These are phyloP conservation scores for Glaucomys volans DNA, from an alignment of 2,113 vertebrate genomes.

Conservation along the genomic window DNA sequence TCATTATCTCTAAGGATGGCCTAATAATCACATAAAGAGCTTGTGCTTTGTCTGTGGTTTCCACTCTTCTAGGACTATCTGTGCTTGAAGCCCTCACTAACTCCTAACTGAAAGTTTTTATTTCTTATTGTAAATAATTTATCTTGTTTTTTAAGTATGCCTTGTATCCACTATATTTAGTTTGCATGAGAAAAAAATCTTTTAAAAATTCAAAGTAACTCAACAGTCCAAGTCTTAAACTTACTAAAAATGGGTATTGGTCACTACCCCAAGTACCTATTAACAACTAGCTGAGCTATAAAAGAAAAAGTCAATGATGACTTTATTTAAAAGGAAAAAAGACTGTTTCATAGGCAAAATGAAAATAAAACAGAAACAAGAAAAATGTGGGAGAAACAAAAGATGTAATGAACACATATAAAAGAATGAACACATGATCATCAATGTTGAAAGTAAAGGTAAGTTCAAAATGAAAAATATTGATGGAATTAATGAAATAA, in stretches of 20 bases:
- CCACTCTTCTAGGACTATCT: background rate
- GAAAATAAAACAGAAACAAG: background rate
- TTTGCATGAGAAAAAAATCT: background rate
- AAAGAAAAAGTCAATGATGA: background rate
- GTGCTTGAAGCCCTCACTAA: background rate
- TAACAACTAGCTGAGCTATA: background rate
- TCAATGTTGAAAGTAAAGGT: background rate
- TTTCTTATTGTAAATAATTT: background rate
- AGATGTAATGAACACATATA: background rate
- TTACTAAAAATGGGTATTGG: background rate
- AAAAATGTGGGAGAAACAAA: background rate
- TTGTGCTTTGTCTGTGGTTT: background rate
- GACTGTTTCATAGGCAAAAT: background rate
- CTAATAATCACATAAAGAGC: too few relatives aligned
- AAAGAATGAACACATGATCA: background rate
- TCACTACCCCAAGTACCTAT: background rate
- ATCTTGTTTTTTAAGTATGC: background rate
- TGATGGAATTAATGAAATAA: background rate
- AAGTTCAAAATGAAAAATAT: background rate
- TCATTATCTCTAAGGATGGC: background rate
- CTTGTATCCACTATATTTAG: background rate
- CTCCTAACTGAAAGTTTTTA: background rate
- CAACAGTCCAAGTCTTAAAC: background rate
- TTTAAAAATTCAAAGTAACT: background rate
- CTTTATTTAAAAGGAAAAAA: background rate